phyloP scores from a whole-genome alignment of 1,140 invertebrate genomes.

The Conopomorpha cramerella region DNA sequence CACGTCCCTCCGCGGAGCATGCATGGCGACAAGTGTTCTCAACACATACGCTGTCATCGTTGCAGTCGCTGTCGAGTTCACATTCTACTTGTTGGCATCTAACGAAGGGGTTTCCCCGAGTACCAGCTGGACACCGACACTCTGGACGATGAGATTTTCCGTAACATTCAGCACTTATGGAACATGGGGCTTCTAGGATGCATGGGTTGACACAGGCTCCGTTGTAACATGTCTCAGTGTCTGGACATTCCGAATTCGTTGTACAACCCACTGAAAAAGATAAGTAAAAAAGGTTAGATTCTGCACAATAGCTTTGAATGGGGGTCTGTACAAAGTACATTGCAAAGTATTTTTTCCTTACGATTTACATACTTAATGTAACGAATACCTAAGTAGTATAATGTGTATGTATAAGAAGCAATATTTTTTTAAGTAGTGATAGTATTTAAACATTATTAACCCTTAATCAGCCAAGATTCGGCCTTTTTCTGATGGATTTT shows the following conservation, averaged over 20 bases:
- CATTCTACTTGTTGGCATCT: constrained; percentile 82
- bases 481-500: too few relatives aligned
- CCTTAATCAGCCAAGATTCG: too few relatives aligned
- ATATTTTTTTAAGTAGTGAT: too few relatives aligned
- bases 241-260: constrained; percentile 77
- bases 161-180: constrained; percentile 80
- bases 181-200: constrained; percentile 76
- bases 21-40: constrained; percentile 76
- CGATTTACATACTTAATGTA: too few relatives aligned
- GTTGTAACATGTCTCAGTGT: constrained; percentile 80
- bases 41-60: constrained; percentile 70
- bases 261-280: constrained; percentile 73
- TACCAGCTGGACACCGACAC: constrained; percentile 74
- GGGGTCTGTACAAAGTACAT: too few relatives aligned
- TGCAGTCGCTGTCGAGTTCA: constrained; percentile 75
- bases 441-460: too few relatives aligned
- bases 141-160: constrained; percentile 75
- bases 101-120: constrained; percentile 75
- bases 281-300: too few relatives aligned
- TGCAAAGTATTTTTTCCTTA: too few relatives aligned
- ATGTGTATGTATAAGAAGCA: too few relatives aligned
- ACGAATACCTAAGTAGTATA: too few relatives aligned
- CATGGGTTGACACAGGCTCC: constrained; percentile 81
- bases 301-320: too few relatives aligned
- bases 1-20: constrained; percentile 64